Evolutionary conservation across 2,797 vertebrate genomes (phyloP).

Genomic region (Alca torda): DNA sequence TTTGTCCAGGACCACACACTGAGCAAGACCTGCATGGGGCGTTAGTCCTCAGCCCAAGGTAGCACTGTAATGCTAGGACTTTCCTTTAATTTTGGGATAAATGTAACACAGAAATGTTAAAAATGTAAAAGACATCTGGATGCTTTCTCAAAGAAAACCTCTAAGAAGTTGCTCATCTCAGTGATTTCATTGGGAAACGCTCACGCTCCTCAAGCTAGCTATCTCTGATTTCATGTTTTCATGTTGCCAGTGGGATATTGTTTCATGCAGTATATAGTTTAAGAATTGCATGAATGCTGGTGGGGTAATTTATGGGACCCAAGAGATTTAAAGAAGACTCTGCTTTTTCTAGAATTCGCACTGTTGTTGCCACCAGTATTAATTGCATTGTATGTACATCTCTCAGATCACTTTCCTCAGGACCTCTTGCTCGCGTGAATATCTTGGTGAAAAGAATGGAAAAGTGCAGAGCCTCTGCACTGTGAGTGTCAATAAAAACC

Average conservation of each 20-base stretch:
- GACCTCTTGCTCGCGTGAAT: not conserved
- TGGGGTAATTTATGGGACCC: not conserved
- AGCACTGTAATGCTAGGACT: not conserved
- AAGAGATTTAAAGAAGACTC: not conserved
- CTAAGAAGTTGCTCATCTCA: not conserved
- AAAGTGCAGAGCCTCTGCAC: not conserved
- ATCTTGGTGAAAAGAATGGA: not conserved
- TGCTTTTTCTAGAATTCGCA: not conserved
- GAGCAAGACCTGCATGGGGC: not conserved
- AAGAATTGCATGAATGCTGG: not conserved
- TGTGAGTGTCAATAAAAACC: not conserved
- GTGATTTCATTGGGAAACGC: not conserved
- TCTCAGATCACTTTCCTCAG: not conserved
- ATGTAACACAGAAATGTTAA: not conserved
- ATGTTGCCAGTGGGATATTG: not conserved
- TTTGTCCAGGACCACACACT: not conserved
- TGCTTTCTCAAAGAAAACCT: not conserved
- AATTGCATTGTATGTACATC: not conserved
- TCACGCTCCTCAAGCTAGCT: not conserved
- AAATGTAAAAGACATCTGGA: not conserved
- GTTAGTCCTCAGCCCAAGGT: not conserved
- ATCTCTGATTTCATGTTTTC: not conserved
- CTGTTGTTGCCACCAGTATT: not conserved
- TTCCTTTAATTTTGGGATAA: not conserved
- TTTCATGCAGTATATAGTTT: not conserved